phyloP scores from a whole-genome alignment of 2,113 vertebrate genomes.

The Chroicocephalus ridibundus region DNA sequence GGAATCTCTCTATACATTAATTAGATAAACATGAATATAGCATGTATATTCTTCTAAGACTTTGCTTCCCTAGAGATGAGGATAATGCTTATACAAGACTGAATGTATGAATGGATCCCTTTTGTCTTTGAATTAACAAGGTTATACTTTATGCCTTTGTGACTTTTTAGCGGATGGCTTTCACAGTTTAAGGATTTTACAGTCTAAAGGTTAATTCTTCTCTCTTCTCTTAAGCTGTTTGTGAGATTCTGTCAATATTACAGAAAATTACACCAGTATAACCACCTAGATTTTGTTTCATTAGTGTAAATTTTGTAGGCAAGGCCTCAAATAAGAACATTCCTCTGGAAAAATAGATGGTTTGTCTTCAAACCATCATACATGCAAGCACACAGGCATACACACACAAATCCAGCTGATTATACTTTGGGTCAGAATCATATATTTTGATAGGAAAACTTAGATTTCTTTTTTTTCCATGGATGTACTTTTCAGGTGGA shows the following conservation, averaged over 20 bases:
- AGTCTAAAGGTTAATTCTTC: neutral
- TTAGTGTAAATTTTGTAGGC: neutral
- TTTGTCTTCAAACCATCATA: neutral
- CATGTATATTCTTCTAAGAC: constrained; percentile 11
- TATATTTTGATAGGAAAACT: neutral
- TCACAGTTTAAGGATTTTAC: neutral
- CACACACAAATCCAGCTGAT: neutral
- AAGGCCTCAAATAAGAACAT: neutral
- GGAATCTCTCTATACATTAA: constrained; percentile 47
- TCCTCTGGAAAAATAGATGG: neutral
- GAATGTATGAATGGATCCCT: neutral
- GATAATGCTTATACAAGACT: neutral
- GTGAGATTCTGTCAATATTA: neutral
- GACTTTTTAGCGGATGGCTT: neutral
- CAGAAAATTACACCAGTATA: neutral
- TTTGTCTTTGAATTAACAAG: constrained; percentile 25
- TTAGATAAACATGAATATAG: constrained; percentile 41
- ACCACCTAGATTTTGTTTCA: neutral
- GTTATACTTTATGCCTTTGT: neutral
- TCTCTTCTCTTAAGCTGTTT: neutral
- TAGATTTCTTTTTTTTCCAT: neutral
- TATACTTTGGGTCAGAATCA: neutral
- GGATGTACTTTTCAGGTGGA: neutral
- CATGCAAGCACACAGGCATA: neutral
- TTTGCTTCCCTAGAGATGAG: constrained; percentile 30